Conservation (phyloP, 1,140 invertebrate species). For the Idris sp. region DNA sequence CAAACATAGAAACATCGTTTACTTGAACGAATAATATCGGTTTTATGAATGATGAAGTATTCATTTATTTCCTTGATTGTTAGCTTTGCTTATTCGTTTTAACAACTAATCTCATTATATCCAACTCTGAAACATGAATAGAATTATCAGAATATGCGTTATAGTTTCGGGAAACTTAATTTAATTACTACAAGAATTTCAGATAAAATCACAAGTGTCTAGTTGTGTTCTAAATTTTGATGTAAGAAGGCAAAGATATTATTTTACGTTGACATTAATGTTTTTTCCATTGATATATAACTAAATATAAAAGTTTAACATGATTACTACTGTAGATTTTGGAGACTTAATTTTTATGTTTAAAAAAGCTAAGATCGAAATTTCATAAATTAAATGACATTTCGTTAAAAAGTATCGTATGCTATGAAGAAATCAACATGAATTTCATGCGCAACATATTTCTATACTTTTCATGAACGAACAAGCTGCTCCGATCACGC, state of each 20-base stretch:
- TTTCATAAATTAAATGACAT: too few relatives aligned
- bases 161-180: constrained; percentile 17
- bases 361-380: too few relatives aligned
- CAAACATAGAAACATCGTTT: constrained; percentile 51
- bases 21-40: constrained; percentile 47
- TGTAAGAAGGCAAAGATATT: too few relatives aligned
- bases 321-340: too few relatives aligned
- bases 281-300: too few relatives aligned
- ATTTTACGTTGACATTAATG: too few relatives aligned
- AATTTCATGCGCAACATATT: constrained; percentile 48
- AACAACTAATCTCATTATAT: constrained; percentile 24
- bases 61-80: constrained; percentile 13
- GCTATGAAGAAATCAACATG: constrained; percentile 25
- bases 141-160: constrained; percentile 8
- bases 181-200: too few relatives aligned
- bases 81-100: constrained; percentile 37
- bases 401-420: not conserved
- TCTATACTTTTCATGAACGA: constrained; percentile 51
- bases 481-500: constrained; percentile 59
- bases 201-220: too few relatives aligned
- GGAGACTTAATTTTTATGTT: too few relatives aligned
- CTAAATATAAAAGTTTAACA: too few relatives aligned
- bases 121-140: too few relatives aligned
- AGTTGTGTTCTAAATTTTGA: too few relatives aligned
- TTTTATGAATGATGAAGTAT: constrained; percentile 28